Conservation (phyloP, 2,888 invertebrate genomes). For the Leptogaster cylindrica region DNA sequence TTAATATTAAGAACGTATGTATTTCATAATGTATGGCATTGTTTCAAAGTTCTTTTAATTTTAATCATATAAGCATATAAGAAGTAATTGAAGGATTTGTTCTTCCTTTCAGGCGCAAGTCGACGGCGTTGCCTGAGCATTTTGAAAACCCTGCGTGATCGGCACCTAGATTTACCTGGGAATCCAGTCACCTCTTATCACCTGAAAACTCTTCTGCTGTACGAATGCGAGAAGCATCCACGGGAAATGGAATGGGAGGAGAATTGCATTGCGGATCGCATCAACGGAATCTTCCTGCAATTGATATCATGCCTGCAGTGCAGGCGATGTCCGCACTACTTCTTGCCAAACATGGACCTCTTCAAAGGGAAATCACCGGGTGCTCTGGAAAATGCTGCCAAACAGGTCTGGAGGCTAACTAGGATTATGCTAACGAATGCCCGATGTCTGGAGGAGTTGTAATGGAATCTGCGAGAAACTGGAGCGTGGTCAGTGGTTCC, state of each 20-base stretch:
- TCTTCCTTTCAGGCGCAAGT: slow-evolving; percentile 68
- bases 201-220: slow-evolving; percentile 86
- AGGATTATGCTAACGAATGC: slow-evolving; percentile 92
- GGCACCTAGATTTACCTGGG: slow-evolving; percentile 86
- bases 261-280: slow-evolving; percentile 86
- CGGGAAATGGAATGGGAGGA: slow-evolving; percentile 95
- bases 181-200: slow-evolving; percentile 93
- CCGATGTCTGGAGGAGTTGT: slow-evolving; percentile 88
- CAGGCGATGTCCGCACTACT: slow-evolving; percentile 93
- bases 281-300: slow-evolving; percentile 93
- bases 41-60: no score
- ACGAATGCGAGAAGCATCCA: slow-evolving; percentile 97
- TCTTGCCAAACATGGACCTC: slow-evolving; percentile 90
- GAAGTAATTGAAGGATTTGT: no score
- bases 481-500: slow-evolving; percentile 17
- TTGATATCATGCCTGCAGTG: slow-evolving; percentile 95
- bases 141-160: slow-evolving; percentile 87
- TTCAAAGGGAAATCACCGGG: slow-evolving; percentile 92
- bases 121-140: slow-evolving; percentile 87
- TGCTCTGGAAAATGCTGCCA: slow-evolving; percentile 90
- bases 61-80: no score
- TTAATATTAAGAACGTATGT: no score
- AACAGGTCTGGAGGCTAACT: slow-evolving; percentile 91
- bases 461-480: slow-evolving; percentile 54
- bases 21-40: no score